Base-by-base conservation (phyloP, 2,113 vertebrate species). In the Polyodon spathula region DNA sequence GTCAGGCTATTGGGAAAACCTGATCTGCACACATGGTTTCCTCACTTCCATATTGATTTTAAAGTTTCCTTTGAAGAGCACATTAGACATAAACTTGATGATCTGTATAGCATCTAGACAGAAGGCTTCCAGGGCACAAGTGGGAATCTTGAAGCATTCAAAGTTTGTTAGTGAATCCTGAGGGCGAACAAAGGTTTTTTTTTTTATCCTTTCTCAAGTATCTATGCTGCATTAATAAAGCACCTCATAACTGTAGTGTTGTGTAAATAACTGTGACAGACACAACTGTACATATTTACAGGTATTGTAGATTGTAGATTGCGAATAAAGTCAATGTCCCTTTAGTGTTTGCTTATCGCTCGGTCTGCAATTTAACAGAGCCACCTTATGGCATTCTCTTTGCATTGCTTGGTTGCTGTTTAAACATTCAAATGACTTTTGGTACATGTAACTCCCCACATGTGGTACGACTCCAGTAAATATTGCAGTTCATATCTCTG, bases 11-110 rank as follows among this genome's bases (percentile, higher is more conserved):
- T 48, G 70, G 70, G 68, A 61, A 58, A 14, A 17, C 44, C 60
- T 54, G 51, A 41, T 61, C 57, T 46, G 37, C 42, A 40, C 60
- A 57, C 54, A 43, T 52, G 48, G 27, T 61, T 68, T 68, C 52
- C 58, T 68, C 27, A 56, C 62, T 46, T 37, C 66, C 44, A 41
- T 41, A 69, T 66, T 69, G 66, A 66, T 71, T 71, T 70, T 62
- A 50, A 63, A 55, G 37, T 37, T 27, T 40, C 38, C 53, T 69
- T 64, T 69, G 64, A 67, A 68, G 56, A 69, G 58, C 44, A 53
- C 48, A 63, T 67, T 64, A 63, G 52, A 61, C 52, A 40, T 46
- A 54, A 40, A 60, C 40, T 42, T 62, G 62, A 63, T 58, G 63
- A 69, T 61, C 63, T 58, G 58, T 67, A 57, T 37, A 64, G 66